These are phyloP conservation scores for Grapholita molesta DNA, from an alignment of 1,140 invertebrate species.

Conservation along the genomic window DNA sequence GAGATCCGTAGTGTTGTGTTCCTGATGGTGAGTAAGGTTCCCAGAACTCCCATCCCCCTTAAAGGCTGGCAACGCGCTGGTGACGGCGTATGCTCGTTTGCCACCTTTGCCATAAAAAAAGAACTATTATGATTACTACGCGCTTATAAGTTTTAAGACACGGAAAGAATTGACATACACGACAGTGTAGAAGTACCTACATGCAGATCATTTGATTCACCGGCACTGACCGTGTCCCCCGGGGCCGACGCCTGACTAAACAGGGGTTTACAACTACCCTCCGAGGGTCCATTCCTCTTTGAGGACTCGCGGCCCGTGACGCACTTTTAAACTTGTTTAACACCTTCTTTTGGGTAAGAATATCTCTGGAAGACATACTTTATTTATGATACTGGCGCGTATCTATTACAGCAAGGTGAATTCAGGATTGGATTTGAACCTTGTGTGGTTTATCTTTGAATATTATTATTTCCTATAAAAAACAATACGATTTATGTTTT, in stretches of 20 bases:
- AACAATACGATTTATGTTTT: too few species aligned
- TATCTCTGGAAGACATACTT: neutral
- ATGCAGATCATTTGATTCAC: constrained; percentile 1
- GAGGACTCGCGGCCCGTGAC: neutral
- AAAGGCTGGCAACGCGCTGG: too few species aligned
- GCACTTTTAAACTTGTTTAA: constrained; percentile 1
- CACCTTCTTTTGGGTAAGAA: neutral
- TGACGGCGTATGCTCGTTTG: too few species aligned
- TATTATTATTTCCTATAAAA: too few species aligned
- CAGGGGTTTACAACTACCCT: neutral
- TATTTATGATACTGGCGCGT: neutral
- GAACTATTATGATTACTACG: too few species aligned
- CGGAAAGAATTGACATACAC: neutral
- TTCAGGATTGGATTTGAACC: neutral
- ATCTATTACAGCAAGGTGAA: neutral
- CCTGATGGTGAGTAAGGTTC: too few species aligned
- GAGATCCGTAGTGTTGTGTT: too few species aligned
- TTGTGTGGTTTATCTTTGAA: neutral
- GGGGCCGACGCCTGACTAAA: neutral
- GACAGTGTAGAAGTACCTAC: neutral
- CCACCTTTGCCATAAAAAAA: too few species aligned
- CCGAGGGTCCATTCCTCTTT: neutral
- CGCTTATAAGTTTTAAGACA: neutral
- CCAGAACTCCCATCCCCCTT: too few species aligned
- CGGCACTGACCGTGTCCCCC: neutral